These are phyloP conservation scores for Limulus polyphemus DNA, from an alignment of 2,888 invertebrate genomes.

Conservation along the genomic window DNA sequence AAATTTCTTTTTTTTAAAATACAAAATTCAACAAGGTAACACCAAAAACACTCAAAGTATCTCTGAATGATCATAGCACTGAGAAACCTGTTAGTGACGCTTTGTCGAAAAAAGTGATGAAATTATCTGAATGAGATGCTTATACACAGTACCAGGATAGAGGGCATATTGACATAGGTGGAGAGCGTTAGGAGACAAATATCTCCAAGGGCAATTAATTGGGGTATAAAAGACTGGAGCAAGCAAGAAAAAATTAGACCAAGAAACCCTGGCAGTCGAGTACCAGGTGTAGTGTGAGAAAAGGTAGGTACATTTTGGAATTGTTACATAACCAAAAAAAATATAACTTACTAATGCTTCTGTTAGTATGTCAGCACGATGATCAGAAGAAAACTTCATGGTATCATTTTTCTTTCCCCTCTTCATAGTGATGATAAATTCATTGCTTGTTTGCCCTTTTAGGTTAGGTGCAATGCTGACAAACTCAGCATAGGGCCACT, in stretches of 20 bases:
- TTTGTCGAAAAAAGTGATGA: no score
- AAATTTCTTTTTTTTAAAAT: no score
- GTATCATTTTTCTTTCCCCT: slow-evolving; percentile 77
- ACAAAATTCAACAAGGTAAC: no score
- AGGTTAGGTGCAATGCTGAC: slow-evolving; percentile 37
- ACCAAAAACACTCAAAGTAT: no score
- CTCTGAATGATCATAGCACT: no score
- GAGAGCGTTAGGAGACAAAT: no score
- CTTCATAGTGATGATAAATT: slow-evolving; percentile 59
- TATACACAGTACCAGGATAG: no score
- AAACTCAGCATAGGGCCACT: slow-evolving; percentile 45
- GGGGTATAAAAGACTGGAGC: neutral
- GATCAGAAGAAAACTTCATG: slow-evolving; percentile 94
- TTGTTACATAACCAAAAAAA: neutral
- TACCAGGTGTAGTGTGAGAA: slow-evolving; percentile 46
- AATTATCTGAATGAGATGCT: no score
- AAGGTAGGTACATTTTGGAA: no score
- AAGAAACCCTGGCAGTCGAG: slow-evolving; percentile 63
- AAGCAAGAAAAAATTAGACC: slow-evolving; percentile 42
- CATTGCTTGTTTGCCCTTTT: slow-evolving; percentile 37
- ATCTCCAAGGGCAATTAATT: no score
- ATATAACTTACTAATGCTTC: slow-evolving; percentile 56
- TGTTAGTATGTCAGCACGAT: slow-evolving; percentile 78
- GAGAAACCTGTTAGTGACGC: no score
- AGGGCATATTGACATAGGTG: no score